Percentiles rank a stretch among this genome's conserved stretches.
These are phyloP conservation scores for Micromesistius poutassou DNA, from an alignment of 2,797 vertebrate genomes.

Conservation along the genomic window DNA sequence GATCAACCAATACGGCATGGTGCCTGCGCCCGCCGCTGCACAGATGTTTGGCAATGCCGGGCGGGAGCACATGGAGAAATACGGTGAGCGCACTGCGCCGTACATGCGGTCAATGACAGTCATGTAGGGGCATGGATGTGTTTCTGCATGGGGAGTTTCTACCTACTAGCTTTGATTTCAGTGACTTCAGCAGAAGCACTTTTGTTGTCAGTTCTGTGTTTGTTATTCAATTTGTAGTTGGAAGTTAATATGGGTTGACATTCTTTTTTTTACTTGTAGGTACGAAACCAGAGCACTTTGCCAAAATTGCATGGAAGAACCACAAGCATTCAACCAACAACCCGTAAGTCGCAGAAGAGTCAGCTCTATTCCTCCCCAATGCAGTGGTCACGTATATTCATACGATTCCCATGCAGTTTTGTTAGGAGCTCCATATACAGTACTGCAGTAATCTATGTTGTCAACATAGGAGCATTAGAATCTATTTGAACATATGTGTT, in stretches of 20 bases:
- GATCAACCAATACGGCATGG: conserved; percentile 79
- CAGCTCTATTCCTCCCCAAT: conserved; percentile 5
- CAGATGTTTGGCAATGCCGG: conserved; percentile 90
- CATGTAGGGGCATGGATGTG: neutral
- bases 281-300: conserved; percentile 91
- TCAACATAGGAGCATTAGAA: too few relatives aligned
- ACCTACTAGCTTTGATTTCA: neutral
- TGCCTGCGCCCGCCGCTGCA: conserved; percentile 71
- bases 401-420: too few relatives aligned
- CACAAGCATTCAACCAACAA: conserved; percentile 95
- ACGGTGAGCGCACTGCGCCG: conserved; percentile 70
- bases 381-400: too few relatives aligned
- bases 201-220: neutral
- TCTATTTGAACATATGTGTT: neutral
- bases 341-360: conserved; percentile 77
- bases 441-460: too few relatives aligned
- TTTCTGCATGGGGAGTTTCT: neutral
- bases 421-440: too few relatives aligned
- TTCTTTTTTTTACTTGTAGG: conserved; percentile 66
- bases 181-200: neutral
- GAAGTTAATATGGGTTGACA: neutral
- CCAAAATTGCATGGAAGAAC: conserved; percentile 98
- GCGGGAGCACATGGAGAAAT: conserved; percentile 93
- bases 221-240: neutral
- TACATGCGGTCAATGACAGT: neutral